Evolutionary conservation across 1,140 invertebrate species (phyloP).

Genomic region (Sitodiplosis mosellana): DNA sequence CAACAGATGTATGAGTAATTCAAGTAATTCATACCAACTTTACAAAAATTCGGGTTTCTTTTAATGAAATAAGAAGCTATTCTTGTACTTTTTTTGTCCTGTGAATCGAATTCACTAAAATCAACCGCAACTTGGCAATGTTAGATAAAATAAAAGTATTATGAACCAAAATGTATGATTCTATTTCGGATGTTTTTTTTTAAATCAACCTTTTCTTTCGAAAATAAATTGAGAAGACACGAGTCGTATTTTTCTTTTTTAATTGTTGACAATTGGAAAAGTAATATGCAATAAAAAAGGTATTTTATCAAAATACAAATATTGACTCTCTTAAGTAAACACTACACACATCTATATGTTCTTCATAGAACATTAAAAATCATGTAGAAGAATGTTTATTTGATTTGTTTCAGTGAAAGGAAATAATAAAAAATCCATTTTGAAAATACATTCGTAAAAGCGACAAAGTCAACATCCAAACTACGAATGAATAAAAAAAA

Average conservation of each 20-base stretch:
- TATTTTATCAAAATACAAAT: neutral
- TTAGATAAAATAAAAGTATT: neutral
- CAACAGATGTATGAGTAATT: conserved; percentile 21
- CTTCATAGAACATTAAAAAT: too few relatives aligned
- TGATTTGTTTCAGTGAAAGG: too few relatives aligned
- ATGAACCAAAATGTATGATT: neutral
- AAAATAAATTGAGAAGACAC: neutral
- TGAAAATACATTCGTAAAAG: too few relatives aligned
- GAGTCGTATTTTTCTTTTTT: neutral
- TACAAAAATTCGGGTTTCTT: neutral
- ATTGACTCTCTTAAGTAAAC: too few relatives aligned
- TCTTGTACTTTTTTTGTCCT: neutral
- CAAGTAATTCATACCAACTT: neutral
- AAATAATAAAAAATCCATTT: too few relatives aligned
- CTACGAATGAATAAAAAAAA: too few relatives aligned
- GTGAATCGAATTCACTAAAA: too few relatives aligned
- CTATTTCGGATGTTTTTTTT: neutral
- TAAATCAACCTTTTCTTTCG: neutral
- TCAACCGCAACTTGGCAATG: neutral
- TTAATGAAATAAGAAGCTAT: neutral
- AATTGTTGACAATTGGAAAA: neutral
- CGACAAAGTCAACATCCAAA: too few relatives aligned
- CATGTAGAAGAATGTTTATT: neutral
- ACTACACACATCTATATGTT: too few relatives aligned
- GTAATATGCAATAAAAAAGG: neutral